Evolutionary conservation across 1,140 invertebrate genomes (phyloP).

Genomic region (Penaeus chinensis): DNA sequence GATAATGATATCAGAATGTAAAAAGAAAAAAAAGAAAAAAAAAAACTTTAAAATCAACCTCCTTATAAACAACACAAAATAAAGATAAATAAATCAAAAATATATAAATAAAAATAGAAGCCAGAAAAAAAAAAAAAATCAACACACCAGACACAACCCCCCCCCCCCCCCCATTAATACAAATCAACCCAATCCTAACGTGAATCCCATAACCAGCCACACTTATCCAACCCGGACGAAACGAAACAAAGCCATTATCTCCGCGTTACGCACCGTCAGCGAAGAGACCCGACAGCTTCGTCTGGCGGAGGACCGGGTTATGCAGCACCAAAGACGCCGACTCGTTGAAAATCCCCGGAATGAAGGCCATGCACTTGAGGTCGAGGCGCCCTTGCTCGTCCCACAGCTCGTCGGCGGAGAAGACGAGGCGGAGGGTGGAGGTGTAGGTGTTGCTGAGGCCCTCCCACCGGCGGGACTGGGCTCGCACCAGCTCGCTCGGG

Average conservation of each 20-base stretch:
- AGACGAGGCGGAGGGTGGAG: constrained; percentile 1
- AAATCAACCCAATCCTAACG: no score
- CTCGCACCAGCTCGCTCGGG: constrained; percentile 8
- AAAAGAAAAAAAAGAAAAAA: no score
- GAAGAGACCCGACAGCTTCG: constrained; percentile 39
- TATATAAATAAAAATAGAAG: no score
- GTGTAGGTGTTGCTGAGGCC: constrained; percentile 26
- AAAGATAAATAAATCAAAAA: no score
- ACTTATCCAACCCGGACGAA: no score
- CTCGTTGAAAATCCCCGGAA: constrained; percentile 32
- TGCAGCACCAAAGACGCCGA: constrained; percentile 21
- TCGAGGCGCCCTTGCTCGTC: constrained; percentile 25
- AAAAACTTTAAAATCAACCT: no score
- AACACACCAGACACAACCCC: no score
- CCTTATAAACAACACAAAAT: no score
- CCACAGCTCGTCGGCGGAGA: constrained; percentile 30
- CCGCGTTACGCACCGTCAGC: constrained; percentile 6
- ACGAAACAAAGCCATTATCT: neutral
- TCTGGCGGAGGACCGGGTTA: constrained; percentile 27
- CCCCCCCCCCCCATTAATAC: no score
- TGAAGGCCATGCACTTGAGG: constrained; percentile 22
- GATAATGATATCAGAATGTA: no score
- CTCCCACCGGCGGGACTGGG: constrained; percentile 8
- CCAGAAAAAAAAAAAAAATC: no score
- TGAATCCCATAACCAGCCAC: no score